Percentiles rank a stretch among this genome's conserved stretches.
phyloP scores from a whole-genome alignment of 1,140 invertebrate genomes.

The Drosophila ohnishii region DNA sequence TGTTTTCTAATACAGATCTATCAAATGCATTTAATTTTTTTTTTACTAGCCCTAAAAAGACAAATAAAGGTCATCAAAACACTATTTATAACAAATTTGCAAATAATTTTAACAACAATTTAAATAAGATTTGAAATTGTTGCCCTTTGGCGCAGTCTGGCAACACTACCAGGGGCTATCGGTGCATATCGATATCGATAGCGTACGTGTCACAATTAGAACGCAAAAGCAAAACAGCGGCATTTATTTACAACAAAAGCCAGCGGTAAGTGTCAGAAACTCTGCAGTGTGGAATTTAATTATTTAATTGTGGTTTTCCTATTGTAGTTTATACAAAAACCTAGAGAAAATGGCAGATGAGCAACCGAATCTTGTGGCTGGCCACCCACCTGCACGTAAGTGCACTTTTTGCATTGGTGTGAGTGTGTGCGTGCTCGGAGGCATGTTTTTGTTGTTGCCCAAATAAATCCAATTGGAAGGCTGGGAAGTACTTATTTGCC shows the following conservation, averaged over 20 bases:
- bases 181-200: conserved; percentile 13
- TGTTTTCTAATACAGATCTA: neutral
- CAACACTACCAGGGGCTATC: neutral
- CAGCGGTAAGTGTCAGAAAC: conserved; percentile 4
- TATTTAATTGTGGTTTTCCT: neutral
- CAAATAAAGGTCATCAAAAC: too few species aligned
- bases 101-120: neutral
- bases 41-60: too few species aligned
- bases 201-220: conserved; percentile 41
- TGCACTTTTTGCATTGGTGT: conserved; percentile 28
- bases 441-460: conserved; percentile 38
- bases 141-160: neutral
- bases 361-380: conserved; percentile 88
- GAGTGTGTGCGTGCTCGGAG: conserved; percentile 11
- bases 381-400: conserved; percentile 93
- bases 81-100: too few species aligned
- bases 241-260: conserved; percentile 31
- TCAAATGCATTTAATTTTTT: too few species aligned
- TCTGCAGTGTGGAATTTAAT: neutral
- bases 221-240: conserved; percentile 39
- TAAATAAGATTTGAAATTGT: too few species aligned
- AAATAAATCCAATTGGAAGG: conserved; percentile 85
- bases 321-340: neutral
- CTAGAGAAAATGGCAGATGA: conserved; percentile 83
- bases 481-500: conserved; percentile 1